Base-by-base conservation (phyloP, 2,113 vertebrate genomes). In the Ceratotherium simum region DNA sequence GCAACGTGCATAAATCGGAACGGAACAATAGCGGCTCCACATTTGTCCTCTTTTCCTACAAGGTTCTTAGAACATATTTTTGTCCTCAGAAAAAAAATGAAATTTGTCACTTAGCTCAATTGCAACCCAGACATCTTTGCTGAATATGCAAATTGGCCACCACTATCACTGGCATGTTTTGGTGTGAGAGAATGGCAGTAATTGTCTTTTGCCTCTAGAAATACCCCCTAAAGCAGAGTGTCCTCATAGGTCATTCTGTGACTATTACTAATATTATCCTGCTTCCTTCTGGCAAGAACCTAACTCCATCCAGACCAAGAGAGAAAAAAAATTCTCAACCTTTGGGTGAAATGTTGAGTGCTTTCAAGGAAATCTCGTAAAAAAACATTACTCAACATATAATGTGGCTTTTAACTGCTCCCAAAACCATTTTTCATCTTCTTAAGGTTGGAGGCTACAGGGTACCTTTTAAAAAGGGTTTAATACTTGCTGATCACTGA, bases 91-190 rank as follows among this genome's bases (percentile, higher is more conserved):
- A 58, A 94, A 75, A 86, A 91, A 94, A 6, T 80, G 9, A 97
- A 97, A 96, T 62, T 79, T 91, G 90, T 97, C 91, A 79, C 33
- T 96, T 96, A 97, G 75, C 70, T 97, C 86, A 96, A 13, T 23
- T 79, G 31, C 72, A 89, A 94, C 62, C 51, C 90, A 90, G 82
- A 94, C 58, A 91, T 90, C 83, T 85, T 96, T 31, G 60, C 92
- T 83, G 90, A 95, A 27, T 92, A 48, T 95, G 64, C 46, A 95
- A 81, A 96, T 4, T 39, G 42, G 29, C 75, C 25, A 7, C 42
- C 48, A 72, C 39, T 64, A 27, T 21, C 42, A 80, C 58, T n/a
- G 65, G 12, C 39, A 6, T 79, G 73, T 60, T 48, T 75, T 69
- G 58, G 58, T 94, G 11, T 83, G 70, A 98, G 72, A 95, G 78